Evolutionary conservation across 2,113 vertebrate genomes (phyloP).

Genomic region (Mormyrus iriodes): DNA sequence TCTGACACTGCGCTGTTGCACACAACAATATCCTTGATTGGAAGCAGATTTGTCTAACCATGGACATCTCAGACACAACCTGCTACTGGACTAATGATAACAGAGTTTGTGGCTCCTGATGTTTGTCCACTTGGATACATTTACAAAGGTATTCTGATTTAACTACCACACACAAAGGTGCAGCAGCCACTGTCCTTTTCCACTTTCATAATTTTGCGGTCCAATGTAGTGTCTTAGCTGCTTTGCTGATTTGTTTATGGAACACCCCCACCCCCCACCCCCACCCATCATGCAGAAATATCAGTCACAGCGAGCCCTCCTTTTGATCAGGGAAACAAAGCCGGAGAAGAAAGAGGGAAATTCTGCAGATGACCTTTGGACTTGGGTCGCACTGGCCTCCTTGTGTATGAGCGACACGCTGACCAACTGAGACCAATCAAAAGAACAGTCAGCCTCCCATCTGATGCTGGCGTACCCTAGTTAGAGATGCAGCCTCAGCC

Average conservation of each 20-base stretch:
- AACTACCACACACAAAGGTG: neutral
- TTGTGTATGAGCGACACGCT: slow-evolving; percentile 30
- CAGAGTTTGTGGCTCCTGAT: neutral
- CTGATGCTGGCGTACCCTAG: neutral
- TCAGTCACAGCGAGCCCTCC: slow-evolving; percentile 48
- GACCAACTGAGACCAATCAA: slow-evolving; percentile 24
- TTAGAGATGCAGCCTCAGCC: neutral
- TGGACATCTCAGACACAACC: slow-evolving; percentile 40
- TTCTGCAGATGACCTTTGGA: slow-evolving; percentile 53
- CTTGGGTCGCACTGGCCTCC: slow-evolving; percentile 40
- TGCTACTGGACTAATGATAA: slow-evolving; percentile 31
- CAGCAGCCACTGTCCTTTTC: neutral
- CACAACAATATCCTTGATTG: slow-evolving; percentile 50
- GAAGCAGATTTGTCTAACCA: slow-evolving; percentile 52
- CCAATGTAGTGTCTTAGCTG: neutral
- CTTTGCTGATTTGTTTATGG: neutral
- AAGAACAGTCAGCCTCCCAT: slow-evolving; percentile 21
- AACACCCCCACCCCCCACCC: neutral
- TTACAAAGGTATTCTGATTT: neutral
- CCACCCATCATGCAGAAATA: neutral
- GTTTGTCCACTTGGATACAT: neutral
- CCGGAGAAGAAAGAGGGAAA: slow-evolving; percentile 38
- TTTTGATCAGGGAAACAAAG: slow-evolving; percentile 52
- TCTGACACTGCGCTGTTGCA: slow-evolving; percentile 40
- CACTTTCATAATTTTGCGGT: neutral